Conservation (phyloP, 2,797 vertebrate species). For the Mus spretus region DNA sequence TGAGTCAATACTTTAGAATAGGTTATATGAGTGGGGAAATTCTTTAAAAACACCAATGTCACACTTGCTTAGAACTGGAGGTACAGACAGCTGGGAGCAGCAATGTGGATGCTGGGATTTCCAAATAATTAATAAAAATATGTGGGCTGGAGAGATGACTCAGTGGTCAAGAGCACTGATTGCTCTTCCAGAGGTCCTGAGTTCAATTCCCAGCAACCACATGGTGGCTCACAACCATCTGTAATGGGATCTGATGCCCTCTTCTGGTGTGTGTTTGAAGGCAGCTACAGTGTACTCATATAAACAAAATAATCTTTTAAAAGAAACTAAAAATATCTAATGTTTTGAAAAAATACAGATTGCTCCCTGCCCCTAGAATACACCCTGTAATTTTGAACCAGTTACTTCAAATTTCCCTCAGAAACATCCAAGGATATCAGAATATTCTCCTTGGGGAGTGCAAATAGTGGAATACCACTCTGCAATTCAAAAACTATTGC, state of each 20-base stretch:
- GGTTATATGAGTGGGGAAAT: neutral
- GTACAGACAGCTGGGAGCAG: neutral
- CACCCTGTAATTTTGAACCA: constrained; percentile 11
- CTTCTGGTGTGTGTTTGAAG: too few relatives aligned
- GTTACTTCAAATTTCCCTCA: neutral
- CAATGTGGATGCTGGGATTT: neutral
- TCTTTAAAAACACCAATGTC: constrained; percentile 8
- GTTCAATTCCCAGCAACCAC: too few relatives aligned
- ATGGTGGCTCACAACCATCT: too few relatives aligned
- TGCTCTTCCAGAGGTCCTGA: too few relatives aligned
- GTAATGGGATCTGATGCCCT: too few relatives aligned
- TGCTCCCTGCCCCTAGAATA: neutral
- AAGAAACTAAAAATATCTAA: neutral
- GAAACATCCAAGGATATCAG: too few relatives aligned
- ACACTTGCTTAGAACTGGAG: neutral
- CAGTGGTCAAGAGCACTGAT: too few relatives aligned
- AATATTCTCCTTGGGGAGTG: neutral
- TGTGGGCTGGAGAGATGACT: neutral
- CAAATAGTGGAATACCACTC: neutral
- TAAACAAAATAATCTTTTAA: too few relatives aligned
- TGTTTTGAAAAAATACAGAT: neutral
- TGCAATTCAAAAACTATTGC: neutral
- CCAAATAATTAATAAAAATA: neutral
- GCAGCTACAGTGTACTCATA: too few relatives aligned
- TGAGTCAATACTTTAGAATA: neutral